Conservation (phyloP, 2,888 invertebrate species). For the Apodemia hepburni region DNA sequence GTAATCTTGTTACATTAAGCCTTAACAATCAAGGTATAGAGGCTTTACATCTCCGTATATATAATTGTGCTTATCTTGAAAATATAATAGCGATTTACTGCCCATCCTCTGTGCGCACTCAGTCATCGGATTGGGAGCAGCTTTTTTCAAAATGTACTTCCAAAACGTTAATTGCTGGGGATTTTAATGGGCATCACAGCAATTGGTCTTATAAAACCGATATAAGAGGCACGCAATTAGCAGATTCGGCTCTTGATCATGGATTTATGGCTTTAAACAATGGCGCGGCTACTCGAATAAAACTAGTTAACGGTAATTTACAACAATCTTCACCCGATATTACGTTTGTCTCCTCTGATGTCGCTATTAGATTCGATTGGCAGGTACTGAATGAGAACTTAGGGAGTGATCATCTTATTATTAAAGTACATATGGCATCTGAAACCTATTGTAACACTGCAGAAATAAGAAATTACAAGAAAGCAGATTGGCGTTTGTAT, state of each 20-base stretch:
- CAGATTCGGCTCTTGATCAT: constrained; percentile 14
- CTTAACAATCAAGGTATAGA: constrained; percentile 5
- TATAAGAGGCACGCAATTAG: constrained; percentile 19
- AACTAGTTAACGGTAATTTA: constrained; percentile 6
- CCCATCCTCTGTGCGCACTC: constrained; percentile 17
- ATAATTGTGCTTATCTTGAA: constrained; percentile 5
- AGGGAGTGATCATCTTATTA: background rate
- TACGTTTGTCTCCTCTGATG: constrained; percentile 7
- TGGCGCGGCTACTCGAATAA: constrained; percentile 3
- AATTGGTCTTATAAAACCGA: constrained; percentile 17
- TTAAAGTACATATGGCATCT: background rate
- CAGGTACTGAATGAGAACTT: constrained; percentile 3
- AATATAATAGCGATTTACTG: constrained; percentile 22
- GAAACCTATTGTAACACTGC: background rate
- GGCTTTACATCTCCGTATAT: constrained; percentile 9
- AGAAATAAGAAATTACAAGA: background rate
- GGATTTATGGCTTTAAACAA: constrained; percentile 14
- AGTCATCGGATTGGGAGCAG: constrained; percentile 18
- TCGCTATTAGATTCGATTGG: constrained; percentile 1
- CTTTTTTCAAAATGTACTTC: constrained; percentile 14
- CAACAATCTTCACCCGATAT: constrained; percentile 12
- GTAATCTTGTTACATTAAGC: too few relatives aligned
- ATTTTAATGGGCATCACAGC: constrained; percentile 23
- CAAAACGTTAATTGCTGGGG: constrained; percentile 16
- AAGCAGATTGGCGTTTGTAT: background rate